These are phyloP conservation scores for Apotomis betuletana DNA, from an alignment of 2,888 invertebrate genomes.

Conservation along the genomic window DNA sequence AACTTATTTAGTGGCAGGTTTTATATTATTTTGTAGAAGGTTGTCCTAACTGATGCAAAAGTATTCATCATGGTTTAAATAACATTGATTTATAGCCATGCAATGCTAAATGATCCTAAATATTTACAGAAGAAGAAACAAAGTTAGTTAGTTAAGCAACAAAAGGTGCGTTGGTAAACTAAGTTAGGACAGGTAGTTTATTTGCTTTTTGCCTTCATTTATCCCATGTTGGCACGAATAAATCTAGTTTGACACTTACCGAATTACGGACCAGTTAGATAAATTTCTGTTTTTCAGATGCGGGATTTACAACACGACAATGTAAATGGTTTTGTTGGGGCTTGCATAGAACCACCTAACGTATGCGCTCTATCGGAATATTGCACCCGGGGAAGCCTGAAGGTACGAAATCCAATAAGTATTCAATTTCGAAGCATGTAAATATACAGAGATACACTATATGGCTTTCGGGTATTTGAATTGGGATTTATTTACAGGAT, in stretches of 20 bases:
- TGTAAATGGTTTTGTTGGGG: slow-evolving; percentile 95
- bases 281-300: slow-evolving; percentile 84
- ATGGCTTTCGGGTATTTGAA: slow-evolving; percentile 5
- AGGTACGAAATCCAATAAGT: slow-evolving; percentile 79
- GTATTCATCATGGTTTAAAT: background rate
- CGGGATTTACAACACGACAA: slow-evolving; percentile 96
- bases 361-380: slow-evolving; percentile 95
- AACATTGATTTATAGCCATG: too few species aligned
- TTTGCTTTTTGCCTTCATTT: slow-evolving; percentile 16
- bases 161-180: slow-evolving; percentile 1
- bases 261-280: background rate
- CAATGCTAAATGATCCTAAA: background rate
- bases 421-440: slow-evolving; percentile 11
- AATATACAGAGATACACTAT: background rate
- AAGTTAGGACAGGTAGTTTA: slow-evolving; percentile 23
- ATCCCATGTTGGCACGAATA: slow-evolving; percentile 1
- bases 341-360: slow-evolving; percentile 95
- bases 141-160: background rate
- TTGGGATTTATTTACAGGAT: slow-evolving; percentile 83
- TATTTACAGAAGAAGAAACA: background rate
- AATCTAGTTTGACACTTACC: slow-evolving; percentile 20
- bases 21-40: too few species aligned
- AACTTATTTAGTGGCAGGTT: too few species aligned
- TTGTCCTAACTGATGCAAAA: background rate
- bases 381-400: slow-evolving; percentile 94